Evolutionary conservation across 2,113 vertebrate genomes (phyloP).

Genomic region (Otocyon megalotis): DNA sequence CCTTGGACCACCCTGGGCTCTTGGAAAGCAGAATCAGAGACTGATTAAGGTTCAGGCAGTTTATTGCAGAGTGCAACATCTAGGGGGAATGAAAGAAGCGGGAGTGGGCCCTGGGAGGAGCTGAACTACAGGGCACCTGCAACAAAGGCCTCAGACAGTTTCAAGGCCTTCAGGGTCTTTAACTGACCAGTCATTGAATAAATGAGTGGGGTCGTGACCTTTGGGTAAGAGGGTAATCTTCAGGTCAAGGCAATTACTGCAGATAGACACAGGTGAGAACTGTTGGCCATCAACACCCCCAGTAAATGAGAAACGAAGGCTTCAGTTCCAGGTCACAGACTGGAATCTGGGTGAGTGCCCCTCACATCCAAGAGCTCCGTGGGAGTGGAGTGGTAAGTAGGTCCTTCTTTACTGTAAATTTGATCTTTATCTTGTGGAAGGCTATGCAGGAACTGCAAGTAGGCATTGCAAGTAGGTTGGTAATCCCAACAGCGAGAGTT

Average conservation of each 20-base stretch:
- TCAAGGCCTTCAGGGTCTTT: background rate
- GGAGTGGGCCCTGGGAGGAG: background rate
- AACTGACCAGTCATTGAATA: background rate
- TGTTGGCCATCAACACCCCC: background rate
- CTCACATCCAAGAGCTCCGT: fast-evolving
- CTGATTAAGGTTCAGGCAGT: background rate
- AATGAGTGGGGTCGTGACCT: background rate
- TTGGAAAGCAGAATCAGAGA: background rate
- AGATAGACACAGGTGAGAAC: background rate
- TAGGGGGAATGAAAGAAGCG: background rate
- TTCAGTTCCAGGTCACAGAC: background rate
- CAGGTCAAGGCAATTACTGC: background rate
- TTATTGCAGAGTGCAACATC: background rate
- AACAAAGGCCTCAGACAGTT: background rate
- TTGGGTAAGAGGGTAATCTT: background rate
- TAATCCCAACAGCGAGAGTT: background rate
- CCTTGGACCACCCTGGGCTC: too few species aligned
- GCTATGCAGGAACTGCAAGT: background rate
- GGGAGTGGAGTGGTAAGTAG: background rate
- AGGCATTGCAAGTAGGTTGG: background rate
- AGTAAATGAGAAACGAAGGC: background rate
- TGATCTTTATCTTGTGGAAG: background rate
- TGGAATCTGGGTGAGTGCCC: background rate
- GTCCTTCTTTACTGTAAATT: background rate
- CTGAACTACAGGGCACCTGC: background rate